These are phyloP conservation scores for Tupiocoris notatus DNA, from an alignment of 2,888 invertebrate genomes.

Conservation along the genomic window DNA sequence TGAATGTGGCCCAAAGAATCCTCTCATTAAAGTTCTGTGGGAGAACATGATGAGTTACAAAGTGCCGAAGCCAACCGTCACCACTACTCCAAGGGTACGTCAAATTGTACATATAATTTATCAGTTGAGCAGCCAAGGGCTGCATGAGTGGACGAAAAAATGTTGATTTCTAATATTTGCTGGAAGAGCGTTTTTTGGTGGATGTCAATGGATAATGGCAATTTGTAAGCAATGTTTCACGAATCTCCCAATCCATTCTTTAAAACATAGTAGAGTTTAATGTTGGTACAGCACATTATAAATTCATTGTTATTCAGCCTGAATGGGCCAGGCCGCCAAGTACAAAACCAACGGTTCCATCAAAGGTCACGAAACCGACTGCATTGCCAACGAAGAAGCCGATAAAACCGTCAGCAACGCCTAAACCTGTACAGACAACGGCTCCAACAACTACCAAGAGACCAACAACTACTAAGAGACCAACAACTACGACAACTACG, in stretches of 20 bases:
- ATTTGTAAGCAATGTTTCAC: too few relatives aligned
- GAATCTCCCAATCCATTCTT: too few relatives aligned
- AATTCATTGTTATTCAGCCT: conserved; percentile 45
- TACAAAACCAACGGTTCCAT: conserved; percentile 43
- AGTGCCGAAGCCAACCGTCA: conserved; percentile 53
- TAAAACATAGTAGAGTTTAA: too few relatives aligned
- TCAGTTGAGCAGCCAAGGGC: too few relatives aligned
- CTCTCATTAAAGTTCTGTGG: conserved; percentile 70
- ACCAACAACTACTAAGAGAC: conserved; percentile 12
- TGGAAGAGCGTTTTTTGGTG: too few relatives aligned
- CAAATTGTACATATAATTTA: too few relatives aligned
- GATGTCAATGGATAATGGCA: too few relatives aligned
- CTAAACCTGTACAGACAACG: conserved; percentile 39
- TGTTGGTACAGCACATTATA: too few relatives aligned
- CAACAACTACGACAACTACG: conserved; percentile 38
- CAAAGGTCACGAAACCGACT: conserved; percentile 12
- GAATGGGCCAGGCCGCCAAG: conserved; percentile 51
- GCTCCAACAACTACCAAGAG: conserved; percentile 40
- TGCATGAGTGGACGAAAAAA: too few relatives aligned
- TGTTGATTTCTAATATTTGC: too few relatives aligned
- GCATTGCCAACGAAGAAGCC: conserved; percentile 42
- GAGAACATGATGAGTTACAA: conserved; percentile 65
- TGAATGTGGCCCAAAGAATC: conserved; percentile 74
- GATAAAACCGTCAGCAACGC: conserved; percentile 38
- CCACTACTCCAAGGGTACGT: conserved; percentile 52